A percentile compares a stretch with the other conserved stretches of the same genome.
Evolutionary conservation across 2,797 vertebrate genomes (phyloP).

Genomic region (Gorsachius magnificus): DNA sequence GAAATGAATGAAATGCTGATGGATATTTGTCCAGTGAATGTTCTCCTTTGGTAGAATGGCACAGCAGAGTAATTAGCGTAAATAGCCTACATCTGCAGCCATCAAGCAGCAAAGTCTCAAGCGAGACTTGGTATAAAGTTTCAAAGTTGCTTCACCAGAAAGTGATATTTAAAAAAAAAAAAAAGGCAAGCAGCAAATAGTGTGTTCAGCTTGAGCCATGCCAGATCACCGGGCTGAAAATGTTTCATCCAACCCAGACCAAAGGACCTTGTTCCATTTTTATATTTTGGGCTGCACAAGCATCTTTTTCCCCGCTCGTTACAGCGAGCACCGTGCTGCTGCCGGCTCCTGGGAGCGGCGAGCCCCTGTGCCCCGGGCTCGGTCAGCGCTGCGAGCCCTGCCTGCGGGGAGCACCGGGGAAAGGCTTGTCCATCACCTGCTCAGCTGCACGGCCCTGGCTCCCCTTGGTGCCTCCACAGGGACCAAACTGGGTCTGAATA

Average conservation of each 20-base stretch:
- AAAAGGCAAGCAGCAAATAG: background rate
- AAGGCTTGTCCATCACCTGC: background rate
- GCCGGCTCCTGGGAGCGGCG: background rate
- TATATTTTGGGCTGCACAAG: background rate
- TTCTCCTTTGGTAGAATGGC: background rate
- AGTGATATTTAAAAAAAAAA: background rate
- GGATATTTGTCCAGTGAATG: background rate
- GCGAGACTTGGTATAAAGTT: background rate
- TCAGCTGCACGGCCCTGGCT: accelerated
- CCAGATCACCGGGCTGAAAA: background rate
- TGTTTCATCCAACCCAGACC: background rate
- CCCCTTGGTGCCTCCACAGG: accelerated
- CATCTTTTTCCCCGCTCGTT: accelerated
- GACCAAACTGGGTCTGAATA: accelerated
- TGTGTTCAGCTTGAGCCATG: accelerated
- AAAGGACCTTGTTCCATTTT: background rate
- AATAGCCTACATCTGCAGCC: background rate
- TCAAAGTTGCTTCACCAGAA: background rate
- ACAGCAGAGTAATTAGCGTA: background rate
- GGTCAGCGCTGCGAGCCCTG: background rate
- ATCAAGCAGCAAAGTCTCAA: background rate
- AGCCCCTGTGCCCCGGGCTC: too few species aligned
- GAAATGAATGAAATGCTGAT: background rate
- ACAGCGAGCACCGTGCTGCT: background rate
- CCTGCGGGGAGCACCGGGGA: background rate